A percentile compares a stretch with the other conserved stretches of the same genome.
These are phyloP conservation scores for Megathymus violae DNA, from an alignment of 1,140 invertebrate species.

Conservation along the genomic window DNA sequence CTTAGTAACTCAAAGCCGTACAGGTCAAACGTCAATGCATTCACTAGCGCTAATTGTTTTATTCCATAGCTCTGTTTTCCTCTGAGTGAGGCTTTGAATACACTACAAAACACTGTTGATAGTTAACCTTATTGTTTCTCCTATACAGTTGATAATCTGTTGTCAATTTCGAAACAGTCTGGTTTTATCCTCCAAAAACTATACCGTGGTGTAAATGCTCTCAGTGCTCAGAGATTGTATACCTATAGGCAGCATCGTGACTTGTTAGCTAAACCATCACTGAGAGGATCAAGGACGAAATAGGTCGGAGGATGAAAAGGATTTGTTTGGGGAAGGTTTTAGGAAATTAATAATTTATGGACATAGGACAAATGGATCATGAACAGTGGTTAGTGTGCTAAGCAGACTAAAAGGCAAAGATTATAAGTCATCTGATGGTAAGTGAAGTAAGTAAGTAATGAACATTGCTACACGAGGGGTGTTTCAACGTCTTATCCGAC, in stretches of 20 bases:
- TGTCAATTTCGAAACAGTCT: neutral
- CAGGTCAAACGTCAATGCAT: neutral
- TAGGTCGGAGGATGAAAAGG: slow-evolving; percentile 7
- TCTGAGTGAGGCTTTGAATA: too few species aligned
- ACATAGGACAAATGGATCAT: too few species aligned
- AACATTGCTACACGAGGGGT: too few species aligned
- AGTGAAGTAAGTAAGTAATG: too few species aligned
- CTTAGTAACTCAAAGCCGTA: too few species aligned
- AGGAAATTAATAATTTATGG: neutral
- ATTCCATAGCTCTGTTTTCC: slow-evolving; percentile 8
- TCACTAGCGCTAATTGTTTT: slow-evolving; percentile 16
- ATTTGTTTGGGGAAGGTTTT: slow-evolving; percentile 8
- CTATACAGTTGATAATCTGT: neutral
- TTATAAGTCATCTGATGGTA: too few species aligned
- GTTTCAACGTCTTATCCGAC: too few species aligned
- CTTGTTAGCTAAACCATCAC: slow-evolving; percentile 24
- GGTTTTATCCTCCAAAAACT: slow-evolving; percentile 8
- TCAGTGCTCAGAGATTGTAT: slow-evolving; percentile 18
- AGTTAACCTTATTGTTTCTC: slow-evolving; percentile 2
- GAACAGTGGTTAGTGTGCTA: too few species aligned
- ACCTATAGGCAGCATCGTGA: slow-evolving; percentile 1
- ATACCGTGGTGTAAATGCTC: slow-evolving; percentile 22
- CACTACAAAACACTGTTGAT: neutral
- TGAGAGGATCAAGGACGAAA: slow-evolving; percentile 13
- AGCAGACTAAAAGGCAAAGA: too few species aligned